Evolutionary conservation across 1,140 invertebrate species (phyloP), one percentile per base, ranked within the genome.

Genomic region (Procambarus clarkii): DNA sequence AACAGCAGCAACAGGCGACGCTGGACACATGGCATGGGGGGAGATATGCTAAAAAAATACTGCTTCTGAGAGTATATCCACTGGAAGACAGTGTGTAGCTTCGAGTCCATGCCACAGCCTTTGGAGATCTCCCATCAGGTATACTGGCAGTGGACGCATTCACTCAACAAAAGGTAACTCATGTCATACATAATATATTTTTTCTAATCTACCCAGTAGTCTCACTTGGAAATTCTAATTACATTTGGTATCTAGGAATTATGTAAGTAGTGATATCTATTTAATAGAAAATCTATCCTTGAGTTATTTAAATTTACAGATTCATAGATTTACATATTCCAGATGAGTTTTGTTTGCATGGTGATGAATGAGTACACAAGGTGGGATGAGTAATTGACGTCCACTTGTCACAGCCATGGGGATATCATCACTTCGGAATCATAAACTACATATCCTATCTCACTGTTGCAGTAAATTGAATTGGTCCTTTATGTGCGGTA

Each of bases 401-500:
- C 89, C 89, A 91, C 89, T 91, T 79, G 64, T 91, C 89, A 91
- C 89, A 91, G 89, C 89, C 89, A 91, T 83, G 58, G 58, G 64
- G 74, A 69, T 79, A 69, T 91, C 89, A 85, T 85, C 89, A 77
- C 89, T 84, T 91, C 83, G 76, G 89, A 85, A 82, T 85, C 82
- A 91, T 58, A 80, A 91, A 71, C 81, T 79, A 44, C 76, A 78
- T 24, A 44, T 80, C 48, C 48, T 46, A 21, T 79, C n/a, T 74
- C 4, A 2, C 21, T 15, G 15, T 34, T 21, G 50, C 50, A 54
- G 50, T 13, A 54, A 21, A 58, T 45, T 45, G 46, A 54, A 81
- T 58, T 81, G 79, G 79, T 81, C 79, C 60, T 85, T 85, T 45
- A 69, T 74, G 18, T 45, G 3, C 74, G 44, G 45, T 69, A 21